Conservation (phyloP, 1,140 invertebrate species). For the Diabrotica virgifera region DNA sequence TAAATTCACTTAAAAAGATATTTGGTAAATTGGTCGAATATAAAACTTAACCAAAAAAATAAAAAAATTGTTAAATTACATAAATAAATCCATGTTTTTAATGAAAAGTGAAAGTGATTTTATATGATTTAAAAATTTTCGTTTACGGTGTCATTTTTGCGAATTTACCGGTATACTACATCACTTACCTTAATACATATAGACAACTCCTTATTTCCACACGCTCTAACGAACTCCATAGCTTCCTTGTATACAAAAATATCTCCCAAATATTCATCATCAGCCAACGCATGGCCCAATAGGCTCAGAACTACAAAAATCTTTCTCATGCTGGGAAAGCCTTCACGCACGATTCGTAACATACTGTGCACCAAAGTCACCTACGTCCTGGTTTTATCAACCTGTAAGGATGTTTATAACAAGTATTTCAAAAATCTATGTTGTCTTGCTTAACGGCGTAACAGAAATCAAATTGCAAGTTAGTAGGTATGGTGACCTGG, state of each 20-base stretch:
- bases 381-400: conserved; percentile 36
- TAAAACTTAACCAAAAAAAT: no score
- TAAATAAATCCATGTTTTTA: no score
- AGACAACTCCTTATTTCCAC: conserved; percentile 65
- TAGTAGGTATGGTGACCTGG: conserved; percentile 1
- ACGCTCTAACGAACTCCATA: conserved; percentile 64
- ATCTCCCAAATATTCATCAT: conserved; percentile 38
- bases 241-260: conserved; percentile 53
- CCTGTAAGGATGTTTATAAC: conserved; percentile 14
- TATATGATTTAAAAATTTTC: no score
- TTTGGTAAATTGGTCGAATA: no score
- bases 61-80: no score
- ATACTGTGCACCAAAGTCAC: conserved; percentile 21
- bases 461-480: conserved; percentile 9
- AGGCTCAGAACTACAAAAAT: conserved; percentile 29
- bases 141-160: no score
- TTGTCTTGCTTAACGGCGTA: conserved; percentile 5
- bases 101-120: no score
- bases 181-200: conserved; percentile 67
- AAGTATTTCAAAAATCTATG: conserved; percentile 29
- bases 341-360: conserved; percentile 15
- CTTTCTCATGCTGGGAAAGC: conserved; percentile 12
- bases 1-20: no score
- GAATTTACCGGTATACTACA: no score
- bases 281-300: conserved; percentile 16